Evolutionary conservation across 2,797 vertebrate genomes (phyloP), one percentile per base, ranked within the genome.

Genomic region (Smutsia gigantea): DNA sequence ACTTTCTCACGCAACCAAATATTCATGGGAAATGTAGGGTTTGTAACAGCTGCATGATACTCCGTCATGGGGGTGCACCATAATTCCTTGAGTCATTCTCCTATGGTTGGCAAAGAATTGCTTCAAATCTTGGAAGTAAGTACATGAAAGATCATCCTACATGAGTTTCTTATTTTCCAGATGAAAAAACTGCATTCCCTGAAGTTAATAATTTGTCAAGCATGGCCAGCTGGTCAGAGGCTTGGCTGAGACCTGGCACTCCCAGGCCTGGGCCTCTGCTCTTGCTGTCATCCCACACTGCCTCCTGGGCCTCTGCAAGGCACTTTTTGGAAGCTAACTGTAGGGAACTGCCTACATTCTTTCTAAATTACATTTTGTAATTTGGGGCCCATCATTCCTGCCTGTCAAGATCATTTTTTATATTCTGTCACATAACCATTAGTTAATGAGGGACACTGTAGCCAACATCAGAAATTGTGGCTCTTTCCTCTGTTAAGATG

Each of bases 291-390:
- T 69, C 88, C 74, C n/a, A 42, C 0, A 2, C 31, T 66, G 64
- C n/a, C 79, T 82, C 66, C 88, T 74, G 82, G 84, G 69, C 39
- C 69, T 92, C 85, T 0, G 13, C 12, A 17, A 90, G 78, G 78
- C 51, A 39, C 82, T 71, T 95, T 53, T 61, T 78, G 75, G 59
- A 91, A 88, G 5, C 75, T 93, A 69, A 96, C 95, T 83, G 77
- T 79, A 64, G 78, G 95, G 89, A 63, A 96, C 91, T 81, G 96
- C 91, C 95, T 87, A 84, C 96, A 94, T 97, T 97, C 97, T 85
- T 97, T 94, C 89, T 96, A 83, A 91, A 94, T 96, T 94, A 87
- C 95, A 94, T 87, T 97, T 90, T 90, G 77, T 87, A 79, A 92
- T 93, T 93, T 93, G 83, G 78, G 93, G 31, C 83, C 49, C 91